Evolutionary conservation across 2,888 invertebrate species (phyloP), one percentile per base, ranked within the genome.

Genomic region (Ypsolopha sequella): DNA sequence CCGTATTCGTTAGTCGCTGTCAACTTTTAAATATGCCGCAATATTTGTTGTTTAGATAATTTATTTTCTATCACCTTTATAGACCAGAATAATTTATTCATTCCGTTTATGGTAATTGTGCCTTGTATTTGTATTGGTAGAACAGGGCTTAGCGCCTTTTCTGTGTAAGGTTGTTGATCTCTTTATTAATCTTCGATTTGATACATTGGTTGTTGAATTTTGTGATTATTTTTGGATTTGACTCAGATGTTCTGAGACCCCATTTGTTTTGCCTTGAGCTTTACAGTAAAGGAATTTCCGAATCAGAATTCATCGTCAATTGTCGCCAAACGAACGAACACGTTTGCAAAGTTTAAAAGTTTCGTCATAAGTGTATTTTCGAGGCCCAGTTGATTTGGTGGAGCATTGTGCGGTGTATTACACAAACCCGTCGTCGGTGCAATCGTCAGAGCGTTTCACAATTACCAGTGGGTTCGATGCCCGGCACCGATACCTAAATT

Each of bases 401-500:
- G 67, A 69, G 80, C 74, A 80, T 80, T 80, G 80, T 81, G 77
- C 65, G 65, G 71, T 68, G 76, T 76, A 73, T 82, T 82, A 80
- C 84, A 84, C 84, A 81, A 81, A 81, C 81, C 67, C 72, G 71
- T 72, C 70, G 64, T 6, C 11, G 43, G 43, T 76, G 80, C 80
- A 80, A 81, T 80, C 80, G 73, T 45, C 74, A 77, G 73, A 71
- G 62, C 68, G 75, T 85, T 84, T 84, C 85, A 81, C 82, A 85
- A 86, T 77, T 68, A 10, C 24, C 24, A 39, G 69, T 65, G 76
- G 74, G 85, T 76, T 82, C 84, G 69, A 65, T 70, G 82, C 76
- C 84, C 85, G 84, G 74, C 85, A 85, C 84, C 79, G 76, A 85
- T 86, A 81, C 85, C 81, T 86, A 85, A 79, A 85, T 85, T 84